Evolutionary conservation across 2,888 invertebrate species (phyloP).

Genomic region (Caprella mutica): DNA sequence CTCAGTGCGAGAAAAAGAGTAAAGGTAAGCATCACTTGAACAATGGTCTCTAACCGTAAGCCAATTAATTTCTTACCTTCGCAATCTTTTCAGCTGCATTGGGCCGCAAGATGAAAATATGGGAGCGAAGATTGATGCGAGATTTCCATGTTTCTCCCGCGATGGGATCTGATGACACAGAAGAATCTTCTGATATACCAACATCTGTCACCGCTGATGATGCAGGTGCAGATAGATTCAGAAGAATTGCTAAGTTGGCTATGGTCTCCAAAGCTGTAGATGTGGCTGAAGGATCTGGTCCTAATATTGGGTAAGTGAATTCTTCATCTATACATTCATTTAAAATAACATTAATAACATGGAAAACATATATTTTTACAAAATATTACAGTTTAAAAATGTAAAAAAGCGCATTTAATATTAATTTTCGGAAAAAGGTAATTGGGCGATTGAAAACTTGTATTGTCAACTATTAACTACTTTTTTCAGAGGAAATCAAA

Average conservation of each 20-base stretch:
- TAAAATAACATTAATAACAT: too few relatives aligned
- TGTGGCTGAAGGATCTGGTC: constrained; percentile 13
- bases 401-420: too few relatives aligned
- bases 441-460: too few relatives aligned
- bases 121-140: constrained; percentile 78
- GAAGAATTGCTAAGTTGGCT: constrained; percentile 61
- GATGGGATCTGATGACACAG: constrained; percentile 49
- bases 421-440: too few relatives aligned
- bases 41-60: too few relatives aligned
- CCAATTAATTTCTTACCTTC: too few relatives aligned
- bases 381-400: too few relatives aligned
- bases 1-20: constrained; percentile 51
- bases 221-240: constrained; percentile 55
- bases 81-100: constrained; percentile 48
- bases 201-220: constrained; percentile 43
- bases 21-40: constrained; percentile 12
- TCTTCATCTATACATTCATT: too few relatives aligned
- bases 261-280: constrained; percentile 45
- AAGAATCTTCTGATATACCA: neutral
- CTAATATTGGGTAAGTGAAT: neutral
- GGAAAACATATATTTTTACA: neutral
- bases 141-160: constrained; percentile 75
- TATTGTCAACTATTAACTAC: too few relatives aligned
- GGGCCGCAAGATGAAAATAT: constrained; percentile 63
- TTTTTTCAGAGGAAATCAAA: constrained; percentile 54